Conservation (phyloP, 2,113 vertebrate species). For the Cochlearius cochlearius region DNA sequence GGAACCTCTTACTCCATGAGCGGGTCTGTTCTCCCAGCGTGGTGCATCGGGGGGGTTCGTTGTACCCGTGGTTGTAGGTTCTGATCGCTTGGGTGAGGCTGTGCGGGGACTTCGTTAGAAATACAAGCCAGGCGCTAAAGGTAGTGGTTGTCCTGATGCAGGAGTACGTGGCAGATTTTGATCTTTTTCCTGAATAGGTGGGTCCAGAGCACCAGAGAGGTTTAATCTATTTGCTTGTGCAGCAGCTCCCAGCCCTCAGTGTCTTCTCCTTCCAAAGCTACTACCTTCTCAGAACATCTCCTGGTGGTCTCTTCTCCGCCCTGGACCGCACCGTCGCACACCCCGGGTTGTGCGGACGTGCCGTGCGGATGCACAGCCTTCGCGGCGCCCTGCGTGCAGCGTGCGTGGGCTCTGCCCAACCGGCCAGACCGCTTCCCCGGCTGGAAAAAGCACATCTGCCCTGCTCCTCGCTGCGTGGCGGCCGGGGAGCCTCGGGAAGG, state of each 20-base stretch:
- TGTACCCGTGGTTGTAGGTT: neutral
- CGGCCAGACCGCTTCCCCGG: neutral
- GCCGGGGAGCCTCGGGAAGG: neutral
- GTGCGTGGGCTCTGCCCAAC: neutral
- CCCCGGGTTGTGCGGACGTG: no score
- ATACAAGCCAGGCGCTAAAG: no score
- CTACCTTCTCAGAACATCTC: neutral
- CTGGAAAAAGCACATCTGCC: neutral
- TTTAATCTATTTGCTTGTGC: neutral
- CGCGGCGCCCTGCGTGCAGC: neutral
- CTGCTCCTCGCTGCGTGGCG: neutral
- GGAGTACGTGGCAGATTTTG: neutral
- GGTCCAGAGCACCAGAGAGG: neutral
- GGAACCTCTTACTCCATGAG: neutral
- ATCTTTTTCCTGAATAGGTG: neutral
- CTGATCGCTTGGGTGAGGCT: neutral
- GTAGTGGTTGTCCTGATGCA: neutral
- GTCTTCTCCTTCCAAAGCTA: neutral
- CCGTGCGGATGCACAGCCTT: neutral
- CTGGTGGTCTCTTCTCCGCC: neutral
- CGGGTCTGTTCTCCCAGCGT: rapidly evolving
- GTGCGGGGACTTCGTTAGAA: neutral
- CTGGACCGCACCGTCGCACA: no score
- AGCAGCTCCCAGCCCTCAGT: neutral
- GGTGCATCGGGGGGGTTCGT: neutral